Percentiles rank a stretch among this genome's conserved stretches.
These are phyloP conservation scores for Eristalis pertinax DNA, from an alignment of 2,888 invertebrate species.

Conservation along the genomic window DNA sequence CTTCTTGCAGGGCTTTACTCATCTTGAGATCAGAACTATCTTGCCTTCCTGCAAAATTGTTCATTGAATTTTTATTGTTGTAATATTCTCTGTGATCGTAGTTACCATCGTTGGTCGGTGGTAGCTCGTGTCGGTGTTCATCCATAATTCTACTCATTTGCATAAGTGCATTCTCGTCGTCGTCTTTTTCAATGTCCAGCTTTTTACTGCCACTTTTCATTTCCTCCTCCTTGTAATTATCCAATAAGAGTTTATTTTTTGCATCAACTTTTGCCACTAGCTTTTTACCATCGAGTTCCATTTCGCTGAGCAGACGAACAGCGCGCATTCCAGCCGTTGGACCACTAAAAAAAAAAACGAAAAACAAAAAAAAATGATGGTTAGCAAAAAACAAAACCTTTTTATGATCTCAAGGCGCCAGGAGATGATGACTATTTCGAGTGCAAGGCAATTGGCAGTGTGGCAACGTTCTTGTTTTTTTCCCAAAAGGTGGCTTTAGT, in stretches of 20 bases:
- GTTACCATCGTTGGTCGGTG: slow-evolving; percentile 57
- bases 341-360: slow-evolving; percentile 81
- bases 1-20: slow-evolving; percentile 87
- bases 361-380: neutral
- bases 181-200: slow-evolving; percentile 84
- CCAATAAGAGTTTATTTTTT: slow-evolving; percentile 96
- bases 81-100: slow-evolving; percentile 32
- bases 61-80: slow-evolving; percentile 53
- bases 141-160: slow-evolving; percentile 90
- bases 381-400: neutral
- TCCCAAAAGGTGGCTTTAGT: no score
- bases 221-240: slow-evolving; percentile 93
- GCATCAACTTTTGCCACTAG: slow-evolving; percentile 98
- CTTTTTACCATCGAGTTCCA: slow-evolving; percentile 95
- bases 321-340: slow-evolving; percentile 98
- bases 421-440: no score
- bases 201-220: slow-evolving; percentile 83
- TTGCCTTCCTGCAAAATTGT: slow-evolving; percentile 73
- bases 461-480: no score
- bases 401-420: neutral
- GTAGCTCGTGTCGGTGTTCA: slow-evolving; percentile 85
- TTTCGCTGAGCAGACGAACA: slow-evolving; percentile 94
- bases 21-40: slow-evolving; percentile 77
- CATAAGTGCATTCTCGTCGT: slow-evolving; percentile 86
- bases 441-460: no score